Evolutionary conservation across 2,888 invertebrate genomes (phyloP).

Genomic region (Anoplius nigerrimus): DNA sequence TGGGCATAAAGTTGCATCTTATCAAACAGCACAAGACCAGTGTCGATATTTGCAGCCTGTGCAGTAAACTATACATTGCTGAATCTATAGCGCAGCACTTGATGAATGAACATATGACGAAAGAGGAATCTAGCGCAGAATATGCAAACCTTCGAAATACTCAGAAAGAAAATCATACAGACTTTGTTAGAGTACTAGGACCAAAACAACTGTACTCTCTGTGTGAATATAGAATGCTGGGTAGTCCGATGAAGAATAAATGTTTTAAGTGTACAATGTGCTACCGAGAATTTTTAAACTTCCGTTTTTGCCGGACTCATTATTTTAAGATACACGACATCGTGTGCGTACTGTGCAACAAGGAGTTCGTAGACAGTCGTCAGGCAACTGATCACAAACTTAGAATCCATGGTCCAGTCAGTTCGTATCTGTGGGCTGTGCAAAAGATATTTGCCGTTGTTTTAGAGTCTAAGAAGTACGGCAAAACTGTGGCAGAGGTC

Average conservation of each 20-base stretch:
- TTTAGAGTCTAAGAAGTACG: not conserved
- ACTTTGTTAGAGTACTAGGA: slow-evolving; percentile 19
- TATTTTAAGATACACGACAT: slow-evolving; percentile 27
- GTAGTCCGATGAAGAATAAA: not conserved
- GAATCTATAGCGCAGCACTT: slow-evolving; percentile 18
- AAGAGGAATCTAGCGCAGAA: not conserved
- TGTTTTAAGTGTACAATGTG: slow-evolving; percentile 23
- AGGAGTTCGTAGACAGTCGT: slow-evolving; percentile 19
- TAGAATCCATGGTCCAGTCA: slow-evolving; percentile 23
- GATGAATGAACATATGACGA: slow-evolving; percentile 15
- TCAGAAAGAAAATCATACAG: not conserved
- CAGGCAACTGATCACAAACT: slow-evolving; percentile 37
- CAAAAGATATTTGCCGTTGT: slow-evolving; percentile 11
- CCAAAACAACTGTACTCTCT: slow-evolving; percentile 22
- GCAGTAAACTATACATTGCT: slow-evolving; percentile 6
- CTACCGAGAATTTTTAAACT: slow-evolving; percentile 12
- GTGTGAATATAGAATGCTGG: slow-evolving; percentile 30
- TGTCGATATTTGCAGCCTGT: slow-evolving; percentile 25
- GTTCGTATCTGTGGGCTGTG: slow-evolving; percentile 28
- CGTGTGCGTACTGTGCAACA: slow-evolving; percentile 33
- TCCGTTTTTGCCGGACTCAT: slow-evolving; percentile 22
- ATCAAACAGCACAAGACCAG: slow-evolving; percentile 8
- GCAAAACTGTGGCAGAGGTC: not conserved
- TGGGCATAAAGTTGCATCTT: slow-evolving; percentile 19
- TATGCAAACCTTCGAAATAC: not conserved